Base-by-base conservation (phyloP, 30 jellyfish, hydroid and myxozoan species). In the Cassiopea xamachana region DNA sequence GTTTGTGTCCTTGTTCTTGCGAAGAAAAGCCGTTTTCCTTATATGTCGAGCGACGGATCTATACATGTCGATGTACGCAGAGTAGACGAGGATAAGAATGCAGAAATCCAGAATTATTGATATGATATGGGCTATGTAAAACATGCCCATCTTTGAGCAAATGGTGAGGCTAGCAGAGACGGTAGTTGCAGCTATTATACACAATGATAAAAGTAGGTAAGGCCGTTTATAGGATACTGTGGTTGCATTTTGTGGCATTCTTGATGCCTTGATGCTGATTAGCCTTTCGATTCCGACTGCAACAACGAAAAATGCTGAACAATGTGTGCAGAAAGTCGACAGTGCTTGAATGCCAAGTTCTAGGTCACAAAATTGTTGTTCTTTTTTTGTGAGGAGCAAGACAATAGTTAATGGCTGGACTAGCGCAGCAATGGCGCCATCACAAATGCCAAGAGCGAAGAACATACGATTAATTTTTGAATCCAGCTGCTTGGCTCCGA, bases 381-480 rank as follows among this genome's bases (percentile, higher is more conserved):
- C 82, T 47, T 49, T 82, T 45, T 55, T 49, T 17, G 70, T 16
- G 60, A 67, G 60, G 50, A 88, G 64, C 82, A 88, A 7, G 7
- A 79, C 15, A 44, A 77, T 39, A 44, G 48, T 77, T 51, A 80
- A 12, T 19, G 95, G 95, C 27, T 88, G 95, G 2, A 88, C 95
- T 2, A 88, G n/a, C 4, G 45, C 81, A 2, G 95, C 90, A 12
- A 88, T 83, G 50, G 83, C 55, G 2, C 64, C 85, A 55, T 88
- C 95, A 27, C 86, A 78, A 39, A 88, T 71, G 73, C 87, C 71
- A n/a, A 88, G 87, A 0, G 89, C 95, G 47, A 88, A 71, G 58
- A 88, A 88, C 95, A 88, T 88, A 47, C 95, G 95, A 46, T 88
- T 88, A 81, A 88, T 77, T 59, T 79, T 88, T 7, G 91, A 88